Base-by-base conservation (phyloP, 64 coral and sea anemone genomes). In the Stylophora pistillata region DNA sequence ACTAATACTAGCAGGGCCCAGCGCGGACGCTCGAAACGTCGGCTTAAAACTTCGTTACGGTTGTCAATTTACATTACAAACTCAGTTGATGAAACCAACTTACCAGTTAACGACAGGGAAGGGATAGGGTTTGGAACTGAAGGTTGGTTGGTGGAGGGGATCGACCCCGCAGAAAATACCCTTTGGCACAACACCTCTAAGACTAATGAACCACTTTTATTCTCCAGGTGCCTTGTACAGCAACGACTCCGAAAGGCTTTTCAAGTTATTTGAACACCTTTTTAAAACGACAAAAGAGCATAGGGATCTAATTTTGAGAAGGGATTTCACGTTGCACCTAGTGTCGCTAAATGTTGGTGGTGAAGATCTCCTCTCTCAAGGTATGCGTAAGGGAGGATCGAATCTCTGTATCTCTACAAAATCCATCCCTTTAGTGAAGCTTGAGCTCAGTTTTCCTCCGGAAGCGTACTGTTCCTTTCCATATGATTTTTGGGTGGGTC, bases 331-430 rank as follows among this genome's bases (percentile, higher is more conserved):
- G 7, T 61, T 92, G 15, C 62, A 86, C 23, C 72, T 85, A 27
- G 64, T 41, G 12, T 58, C 52, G 2, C 53, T 86, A 9, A 78
- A 66, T 0, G 73, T 77, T 25, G 81, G 78, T 55, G 82, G 90
- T 57, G 71, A 70, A 17, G 41, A 86, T 64, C 90, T 92, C 15
- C 73, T 92, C 12, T 86, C 90, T 20, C 78, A 58, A 86, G 90
- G 90, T 92, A n/a, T 10, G 58, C 60, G 37, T 47, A 47, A 47
- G 7, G 37, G 37, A 47, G 37, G 7, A 47, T 47, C 37, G n/a
- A n/a, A n/a, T n/a, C n/a, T n/a, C n/a, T n/a, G n/a, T n/a, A n/a
- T n/a, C n/a, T n/a, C n/a, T n/a, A n/a, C n/a, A n/a, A n/a, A n/a
- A n/a, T n/a, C n/a, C 37, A 47, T 47, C 37, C 37, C 37, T 47